These are phyloP conservation scores for Chamaetylas fuelleborni DNA, from an alignment of 2,113 vertebrate species.

Conservation along the genomic window DNA sequence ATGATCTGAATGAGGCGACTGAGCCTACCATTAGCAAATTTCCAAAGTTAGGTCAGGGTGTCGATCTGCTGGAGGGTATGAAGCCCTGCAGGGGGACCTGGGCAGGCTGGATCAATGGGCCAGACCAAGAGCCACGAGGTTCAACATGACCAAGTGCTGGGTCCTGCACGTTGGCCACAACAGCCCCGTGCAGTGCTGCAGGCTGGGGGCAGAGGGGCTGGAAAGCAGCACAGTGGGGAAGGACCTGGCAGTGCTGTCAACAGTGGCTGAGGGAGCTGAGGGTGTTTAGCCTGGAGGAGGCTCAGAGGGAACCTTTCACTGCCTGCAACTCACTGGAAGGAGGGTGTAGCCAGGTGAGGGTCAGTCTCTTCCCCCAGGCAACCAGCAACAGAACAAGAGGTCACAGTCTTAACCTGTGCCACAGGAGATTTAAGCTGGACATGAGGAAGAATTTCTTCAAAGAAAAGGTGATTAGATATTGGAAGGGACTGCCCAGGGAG, in stretches of 20 bases:
- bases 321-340: not conserved
- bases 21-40: not conserved
- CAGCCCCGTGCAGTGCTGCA: not conserved
- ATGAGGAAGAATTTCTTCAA: not conserved
- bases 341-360: not conserved
- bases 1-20: not conserved
- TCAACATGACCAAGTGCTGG: not conserved
- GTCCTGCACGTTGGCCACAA: not conserved
- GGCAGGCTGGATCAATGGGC: not conserved
- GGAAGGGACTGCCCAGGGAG: not conserved
- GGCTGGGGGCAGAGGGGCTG: not conserved
- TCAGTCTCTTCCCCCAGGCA: not conserved
- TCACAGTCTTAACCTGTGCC: no score
- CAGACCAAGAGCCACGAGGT: not conserved
- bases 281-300: not conserved
- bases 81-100: not conserved
- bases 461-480: not conserved
- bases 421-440: accelerated
- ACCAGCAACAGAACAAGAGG: not conserved
- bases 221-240: not conserved
- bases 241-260: accelerated
- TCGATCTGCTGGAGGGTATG: not conserved
- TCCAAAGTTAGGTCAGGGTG: not conserved
- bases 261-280: not conserved
- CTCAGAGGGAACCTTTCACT: not conserved